Conservation (phyloP, 2,888 invertebrate genomes). For the Sesamia inferens region DNA sequence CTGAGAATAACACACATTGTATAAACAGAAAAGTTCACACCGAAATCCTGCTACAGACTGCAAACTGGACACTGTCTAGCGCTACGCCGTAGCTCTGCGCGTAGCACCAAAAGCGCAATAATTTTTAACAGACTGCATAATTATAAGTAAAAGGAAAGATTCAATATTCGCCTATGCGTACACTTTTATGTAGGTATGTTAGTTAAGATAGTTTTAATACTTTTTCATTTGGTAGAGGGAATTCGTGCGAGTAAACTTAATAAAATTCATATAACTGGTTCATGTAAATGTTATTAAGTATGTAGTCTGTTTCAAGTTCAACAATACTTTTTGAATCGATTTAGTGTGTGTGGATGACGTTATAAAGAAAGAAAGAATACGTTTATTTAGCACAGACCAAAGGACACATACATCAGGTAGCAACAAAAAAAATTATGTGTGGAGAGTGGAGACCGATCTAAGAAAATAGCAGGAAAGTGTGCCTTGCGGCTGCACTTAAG, state of each 20-base stretch:
- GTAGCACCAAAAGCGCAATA: not conserved
- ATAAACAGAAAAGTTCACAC: not conserved
- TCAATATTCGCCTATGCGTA: too few species aligned
- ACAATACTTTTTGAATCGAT: not conserved
- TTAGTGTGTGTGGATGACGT: not conserved
- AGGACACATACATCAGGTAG: too few species aligned
- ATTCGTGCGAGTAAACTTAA: too few species aligned
- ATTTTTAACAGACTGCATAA: not conserved
- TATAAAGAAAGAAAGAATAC: not conserved
- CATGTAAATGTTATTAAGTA: too few species aligned
- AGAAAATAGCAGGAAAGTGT: too few species aligned
- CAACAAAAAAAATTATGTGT: too few species aligned
- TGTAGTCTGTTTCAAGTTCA: too few species aligned
- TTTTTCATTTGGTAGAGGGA: not conserved
- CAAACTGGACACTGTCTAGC: not conserved
- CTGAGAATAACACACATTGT: too few species aligned
- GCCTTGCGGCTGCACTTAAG: too few species aligned
- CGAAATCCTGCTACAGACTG: not conserved
- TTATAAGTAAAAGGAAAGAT: not conserved
- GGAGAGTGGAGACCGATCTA: too few species aligned
- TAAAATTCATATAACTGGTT: too few species aligned
- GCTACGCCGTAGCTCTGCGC: slow-evolving; percentile 18
- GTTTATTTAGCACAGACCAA: too few species aligned
- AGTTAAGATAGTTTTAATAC: not conserved
- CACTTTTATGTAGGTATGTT: not conserved